Base-by-base conservation (phyloP, 2,797 vertebrate species). In the Enteromius unitaeniatus region DNA sequence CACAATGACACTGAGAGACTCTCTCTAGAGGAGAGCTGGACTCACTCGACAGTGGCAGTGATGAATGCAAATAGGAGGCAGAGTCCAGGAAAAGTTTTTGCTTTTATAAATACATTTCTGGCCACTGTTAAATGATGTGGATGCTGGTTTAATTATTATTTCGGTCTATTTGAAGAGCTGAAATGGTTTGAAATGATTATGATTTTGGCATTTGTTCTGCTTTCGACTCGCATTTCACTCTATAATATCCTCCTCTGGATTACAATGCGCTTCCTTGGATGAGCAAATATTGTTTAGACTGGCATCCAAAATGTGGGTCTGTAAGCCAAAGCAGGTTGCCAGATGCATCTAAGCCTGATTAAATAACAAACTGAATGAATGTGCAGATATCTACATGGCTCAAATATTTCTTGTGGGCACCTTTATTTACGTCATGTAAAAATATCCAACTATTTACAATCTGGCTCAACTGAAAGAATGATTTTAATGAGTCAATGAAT, bases 401-500 rank as follows among this genome's bases (percentile, higher is more conserved):
- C 55, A 78, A 34, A 60, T 73, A 78, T 69, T 78, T 77, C 64
- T 47, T 34, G 65, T 37, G 51, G 53, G 15, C 8, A 70, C 51
- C 64, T 84, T 69, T 84, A 84, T 78, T 83, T 60, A 45, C 13
- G 53, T 14, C 49, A 51, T 60, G 65, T 42, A 31, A 60, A 85
- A 65, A 82, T 65, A 62, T 81, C 23, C 73, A 85, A 28, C 64
- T 62, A 58, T 81, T 77, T 86, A 78, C 83, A 87, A 40, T 60
- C 34, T 17, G 47, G 19, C 40, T 23, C 42, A 67, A 68, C 69
- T 64, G 55, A 31, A 55, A 69, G 10, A 60, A 75, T 81, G 4
- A 60, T 68, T 84, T 68, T 55, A 81, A 84, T 58, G 31, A 84
- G 65, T 78, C 58, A 78, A 23, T 60, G 13, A 58, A 82, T 75